Conservation (phyloP, 2,113 vertebrate species). For the Raphicerus campestris region DNA sequence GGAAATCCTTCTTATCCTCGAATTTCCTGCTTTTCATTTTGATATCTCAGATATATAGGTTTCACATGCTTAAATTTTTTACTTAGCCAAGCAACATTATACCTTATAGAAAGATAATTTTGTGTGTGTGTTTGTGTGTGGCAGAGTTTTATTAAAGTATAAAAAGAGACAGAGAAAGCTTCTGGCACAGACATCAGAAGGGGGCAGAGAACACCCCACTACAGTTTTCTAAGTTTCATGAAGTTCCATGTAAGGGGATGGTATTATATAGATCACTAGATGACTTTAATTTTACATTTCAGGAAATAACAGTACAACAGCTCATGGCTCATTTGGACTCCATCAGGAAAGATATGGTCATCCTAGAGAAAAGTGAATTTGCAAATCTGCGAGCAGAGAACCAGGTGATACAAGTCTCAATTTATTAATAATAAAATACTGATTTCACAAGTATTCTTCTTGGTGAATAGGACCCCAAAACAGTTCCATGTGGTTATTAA, state of each 20-base stretch:
- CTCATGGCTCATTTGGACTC: constrained; percentile 96
- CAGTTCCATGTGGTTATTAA: background rate
- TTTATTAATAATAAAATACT: constrained; percentile 2
- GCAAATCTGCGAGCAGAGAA: constrained; percentile 94
- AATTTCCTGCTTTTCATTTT: constrained; percentile 6
- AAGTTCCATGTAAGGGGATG: background rate
- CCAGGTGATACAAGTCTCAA: constrained; percentile 77
- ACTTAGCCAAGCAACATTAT: background rate
- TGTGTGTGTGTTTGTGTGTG: background rate
- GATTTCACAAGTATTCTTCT: background rate
- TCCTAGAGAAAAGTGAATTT: constrained; percentile 98
- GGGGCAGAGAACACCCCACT: background rate
- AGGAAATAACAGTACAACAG: constrained; percentile 96
- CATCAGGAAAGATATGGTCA: constrained; percentile 98
- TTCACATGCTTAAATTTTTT: background rate
- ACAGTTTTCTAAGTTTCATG: background rate
- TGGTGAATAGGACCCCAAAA: background rate
- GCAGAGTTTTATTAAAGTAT: background rate
- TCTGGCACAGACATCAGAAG: background rate
- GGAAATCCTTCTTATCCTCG: constrained; percentile 10
- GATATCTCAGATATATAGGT: background rate
- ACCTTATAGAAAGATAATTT: background rate
- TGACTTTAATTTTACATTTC: constrained; percentile 60
- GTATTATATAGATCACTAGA: background rate
- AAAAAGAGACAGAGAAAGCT: background rate